Evolutionary conservation across 2,888 invertebrate genomes (phyloP).

Genomic region (Rhagonycha fulva): DNA sequence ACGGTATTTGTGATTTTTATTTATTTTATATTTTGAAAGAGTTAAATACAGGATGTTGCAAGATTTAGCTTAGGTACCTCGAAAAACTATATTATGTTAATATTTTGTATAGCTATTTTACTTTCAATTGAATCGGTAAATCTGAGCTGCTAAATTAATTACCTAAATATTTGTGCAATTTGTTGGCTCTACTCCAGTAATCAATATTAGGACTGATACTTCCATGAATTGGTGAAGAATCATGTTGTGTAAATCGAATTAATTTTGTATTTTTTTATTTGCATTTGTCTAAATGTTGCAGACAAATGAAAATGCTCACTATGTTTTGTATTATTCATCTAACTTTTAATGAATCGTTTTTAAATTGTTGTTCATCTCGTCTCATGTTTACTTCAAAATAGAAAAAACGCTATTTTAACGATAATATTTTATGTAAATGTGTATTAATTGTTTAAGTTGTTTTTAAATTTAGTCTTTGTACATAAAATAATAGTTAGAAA

Average conservation of each 20-base stretch:
- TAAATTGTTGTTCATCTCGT: background rate
- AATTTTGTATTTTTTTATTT: background rate
- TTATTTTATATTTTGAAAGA: background rate
- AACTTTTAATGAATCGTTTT: background rate
- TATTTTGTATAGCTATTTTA: background rate
- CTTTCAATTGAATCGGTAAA: background rate
- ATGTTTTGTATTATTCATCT: background rate
- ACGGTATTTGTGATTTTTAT: background rate
- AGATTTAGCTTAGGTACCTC: background rate
- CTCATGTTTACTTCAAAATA: background rate
- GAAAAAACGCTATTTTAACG: background rate
- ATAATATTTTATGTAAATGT: background rate
- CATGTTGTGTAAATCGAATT: background rate
- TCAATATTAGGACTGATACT: background rate
- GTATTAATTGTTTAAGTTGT: background rate
- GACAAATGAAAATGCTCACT: background rate
- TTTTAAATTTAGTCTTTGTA: background rate
- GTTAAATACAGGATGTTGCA: background rate
- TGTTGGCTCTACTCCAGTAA: background rate
- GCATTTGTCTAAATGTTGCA: background rate
- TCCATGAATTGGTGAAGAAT: background rate
- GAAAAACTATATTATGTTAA: background rate
- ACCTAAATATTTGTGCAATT: background rate
- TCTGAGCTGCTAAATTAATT: background rate
- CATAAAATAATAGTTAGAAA: background rate